Percentiles rank a stretch among this genome's conserved stretches.
phyloP scores from a whole-genome alignment of 1,140 invertebrate genomes.

The Drosophila simulans region DNA sequence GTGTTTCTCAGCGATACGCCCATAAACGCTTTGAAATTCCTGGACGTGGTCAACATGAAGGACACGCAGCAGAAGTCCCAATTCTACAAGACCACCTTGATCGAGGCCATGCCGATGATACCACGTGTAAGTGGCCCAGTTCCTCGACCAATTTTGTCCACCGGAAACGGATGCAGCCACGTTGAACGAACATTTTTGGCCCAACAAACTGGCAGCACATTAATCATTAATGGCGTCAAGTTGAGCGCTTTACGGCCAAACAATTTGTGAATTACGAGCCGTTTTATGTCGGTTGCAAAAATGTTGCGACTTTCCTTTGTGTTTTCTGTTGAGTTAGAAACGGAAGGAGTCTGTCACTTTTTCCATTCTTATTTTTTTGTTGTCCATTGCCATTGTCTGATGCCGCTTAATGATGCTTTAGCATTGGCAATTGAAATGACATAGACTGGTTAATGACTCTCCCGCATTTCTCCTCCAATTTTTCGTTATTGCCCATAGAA shows the following conservation, averaged over 20 bases:
- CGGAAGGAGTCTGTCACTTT: slow-evolving; percentile 18
- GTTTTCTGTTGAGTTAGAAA: slow-evolving; percentile 10
- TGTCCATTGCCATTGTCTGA: slow-evolving; percentile 26
- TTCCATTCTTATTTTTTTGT: neutral
- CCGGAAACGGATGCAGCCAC: slow-evolving; percentile 53
- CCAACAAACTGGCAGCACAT: slow-evolving; percentile 44
- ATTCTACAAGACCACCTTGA: slow-evolving; percentile 94
- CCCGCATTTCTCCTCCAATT: slow-evolving; percentile 23
- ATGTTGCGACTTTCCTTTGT: slow-evolving; percentile 39
- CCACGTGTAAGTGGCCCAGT: slow-evolving; percentile 90
- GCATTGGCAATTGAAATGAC: slow-evolving; percentile 53
- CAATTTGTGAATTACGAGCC: slow-evolving; percentile 74
- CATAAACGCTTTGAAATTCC: slow-evolving; percentile 94
- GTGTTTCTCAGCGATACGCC: slow-evolving; percentile 91
- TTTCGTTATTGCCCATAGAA: slow-evolving; percentile 88
- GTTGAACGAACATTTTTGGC: slow-evolving; percentile 23
- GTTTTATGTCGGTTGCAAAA: slow-evolving; percentile 70
- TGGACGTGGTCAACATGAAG: slow-evolving; percentile 97
- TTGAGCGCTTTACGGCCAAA: slow-evolving; percentile 66
- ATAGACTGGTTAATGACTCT: slow-evolving; percentile 51
- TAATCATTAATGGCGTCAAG: slow-evolving; percentile 69
- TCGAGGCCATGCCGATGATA: slow-evolving; percentile 94
- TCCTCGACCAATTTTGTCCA: neutral
- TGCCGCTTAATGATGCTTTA: slow-evolving; percentile 49
- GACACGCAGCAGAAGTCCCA: slow-evolving; percentile 94